phyloP scores from a whole-genome alignment of 92 coral and sea anemone genomes.

The Actinostola sp. region DNA sequence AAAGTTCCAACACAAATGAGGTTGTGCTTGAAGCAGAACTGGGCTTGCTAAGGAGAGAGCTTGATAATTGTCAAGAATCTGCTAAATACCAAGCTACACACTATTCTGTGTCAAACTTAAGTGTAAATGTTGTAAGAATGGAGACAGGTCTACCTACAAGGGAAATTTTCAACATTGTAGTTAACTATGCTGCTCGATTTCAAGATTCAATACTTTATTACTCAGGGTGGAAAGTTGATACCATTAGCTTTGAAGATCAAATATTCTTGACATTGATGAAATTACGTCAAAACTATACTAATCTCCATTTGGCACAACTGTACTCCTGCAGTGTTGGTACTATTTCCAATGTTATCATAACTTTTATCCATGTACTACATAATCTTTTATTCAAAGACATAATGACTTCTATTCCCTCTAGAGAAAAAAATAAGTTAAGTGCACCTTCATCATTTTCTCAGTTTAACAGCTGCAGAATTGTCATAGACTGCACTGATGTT shows the following conservation, averaged over 20 bases:
- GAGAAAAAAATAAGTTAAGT: conserved; percentile 55
- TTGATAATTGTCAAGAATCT: conserved; percentile 2
- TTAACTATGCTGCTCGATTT: conserved; percentile 21
- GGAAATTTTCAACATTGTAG: conserved; percentile 25
- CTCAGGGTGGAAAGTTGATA: conserved; percentile 54
- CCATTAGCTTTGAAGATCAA: conserved; percentile 41
- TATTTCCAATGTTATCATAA: conserved; percentile 43
- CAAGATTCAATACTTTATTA: conserved; percentile 34
- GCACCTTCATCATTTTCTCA: conserved; percentile 68
- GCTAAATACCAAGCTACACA: conserved; percentile 19
- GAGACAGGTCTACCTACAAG: conserved; percentile 45
- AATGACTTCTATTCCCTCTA: conserved; percentile 46
- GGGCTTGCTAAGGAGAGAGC: conserved; percentile 33
- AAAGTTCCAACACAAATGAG: conserved; percentile 3
- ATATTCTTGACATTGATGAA: conserved; percentile 51
- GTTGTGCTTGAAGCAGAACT: conserved; percentile 47
- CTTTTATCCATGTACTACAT: neutral
- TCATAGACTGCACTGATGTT: conserved; percentile 67
- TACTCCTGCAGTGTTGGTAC: conserved; percentile 38
- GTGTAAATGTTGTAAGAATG: conserved; percentile 42
- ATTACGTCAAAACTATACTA: conserved; percentile 14
- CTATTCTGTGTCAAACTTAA: conserved; percentile 35
- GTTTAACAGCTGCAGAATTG: conserved; percentile 48
- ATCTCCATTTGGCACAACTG: conserved; percentile 6
- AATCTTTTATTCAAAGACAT: neutral